Evolutionary conservation across 2,888 invertebrate species (phyloP), one percentile per base, ranked within the genome.

Genomic region (Zonitis immaculata): DNA sequence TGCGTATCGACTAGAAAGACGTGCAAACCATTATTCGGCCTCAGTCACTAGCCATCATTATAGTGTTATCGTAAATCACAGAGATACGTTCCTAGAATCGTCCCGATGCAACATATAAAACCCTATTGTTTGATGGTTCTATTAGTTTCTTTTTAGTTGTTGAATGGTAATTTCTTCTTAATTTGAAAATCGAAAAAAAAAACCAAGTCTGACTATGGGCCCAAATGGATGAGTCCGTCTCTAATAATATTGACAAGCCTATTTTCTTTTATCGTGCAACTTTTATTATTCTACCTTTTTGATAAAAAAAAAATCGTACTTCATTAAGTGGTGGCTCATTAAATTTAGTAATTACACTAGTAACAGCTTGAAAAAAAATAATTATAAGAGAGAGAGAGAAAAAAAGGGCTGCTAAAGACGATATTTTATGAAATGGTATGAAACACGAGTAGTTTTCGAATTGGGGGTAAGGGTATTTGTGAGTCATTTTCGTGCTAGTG

Each of bases 241-340:
- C 11, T 5, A 39, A 18, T 39, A 39, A 39, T n/a, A 28, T n/a
- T 26, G 8, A 6, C 26, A 26, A 26, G 26, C 7, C 26, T 26
- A 26, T 7, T 7, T 26, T 8, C 7, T 26, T 26, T 8, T 26
- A 26, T 26, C 7, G 8, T 26, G 5, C 3, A 26, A 5, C 26
- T 6, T 4, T 4, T 22, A 22, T 22, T 5, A 5, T 4, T 3
- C 22, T 22, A 5, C 22, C 5, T 22, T 22, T 4, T 22, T 22
- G 3, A 22, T 22, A 22, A 22, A 22, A 22, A 55, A n/a, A n/a
- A n/a, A n/a, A n/a, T n/a, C n/a, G n/a, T 59, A 63, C 66, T 64
- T 66, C 64, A 63, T 65, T 64, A 64, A 64, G 63, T 58, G 60
- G 54, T 57, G 57, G 61, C 60, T 66, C 65, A 65, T 66, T 66